These are phyloP conservation scores for Platyura marginata DNA, from an alignment of 1,140 invertebrate genomes.

Conservation along the genomic window DNA sequence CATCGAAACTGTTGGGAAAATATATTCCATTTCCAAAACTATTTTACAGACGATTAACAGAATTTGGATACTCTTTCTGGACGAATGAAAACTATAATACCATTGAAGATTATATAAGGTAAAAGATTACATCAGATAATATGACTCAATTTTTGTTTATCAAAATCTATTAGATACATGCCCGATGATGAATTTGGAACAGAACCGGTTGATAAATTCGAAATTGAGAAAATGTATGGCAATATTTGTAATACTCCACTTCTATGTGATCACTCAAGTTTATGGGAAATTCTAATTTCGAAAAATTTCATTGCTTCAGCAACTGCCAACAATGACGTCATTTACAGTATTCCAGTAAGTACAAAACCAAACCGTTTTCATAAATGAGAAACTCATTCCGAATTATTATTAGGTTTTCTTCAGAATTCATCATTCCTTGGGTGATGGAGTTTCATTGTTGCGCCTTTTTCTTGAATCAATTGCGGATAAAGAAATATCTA, in stretches of 20 bases:
- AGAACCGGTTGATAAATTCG: slow-evolving; percentile 6
- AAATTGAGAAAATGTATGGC: slow-evolving; percentile 10
- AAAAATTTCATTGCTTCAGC: slow-evolving; percentile 7
- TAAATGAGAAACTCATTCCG: not conserved
- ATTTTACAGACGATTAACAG: slow-evolving; percentile 10
- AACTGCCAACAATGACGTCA: slow-evolving; percentile 1
- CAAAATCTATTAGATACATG: not conserved
- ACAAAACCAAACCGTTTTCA: slow-evolving; percentile 1
- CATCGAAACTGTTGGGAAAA: not conserved
- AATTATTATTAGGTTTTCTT: slow-evolving; percentile 16
- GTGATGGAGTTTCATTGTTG: slow-evolving; percentile 19
- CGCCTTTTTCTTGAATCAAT: slow-evolving; percentile 15
- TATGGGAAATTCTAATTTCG: slow-evolving; percentile 21
- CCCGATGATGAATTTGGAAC: slow-evolving; percentile 9
- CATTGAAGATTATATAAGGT: slow-evolving; percentile 15
- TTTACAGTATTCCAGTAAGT: slow-evolving; percentile 6
- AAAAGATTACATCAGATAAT: too few species aligned
- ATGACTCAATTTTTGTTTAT: not conserved
- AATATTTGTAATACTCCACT: slow-evolving; percentile 13
- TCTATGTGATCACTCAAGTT: slow-evolving; percentile 9
- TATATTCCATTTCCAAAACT: slow-evolving; percentile 13
- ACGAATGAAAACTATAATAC: slow-evolving; percentile 9
- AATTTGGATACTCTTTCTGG: slow-evolving; percentile 21
- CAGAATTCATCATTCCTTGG: slow-evolving; percentile 22
- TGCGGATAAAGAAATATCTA: slow-evolving; percentile 7